These are phyloP conservation scores for Rhinolophus sinicus DNA, from an alignment of 2,113 vertebrate genomes.

Conservation along the genomic window DNA sequence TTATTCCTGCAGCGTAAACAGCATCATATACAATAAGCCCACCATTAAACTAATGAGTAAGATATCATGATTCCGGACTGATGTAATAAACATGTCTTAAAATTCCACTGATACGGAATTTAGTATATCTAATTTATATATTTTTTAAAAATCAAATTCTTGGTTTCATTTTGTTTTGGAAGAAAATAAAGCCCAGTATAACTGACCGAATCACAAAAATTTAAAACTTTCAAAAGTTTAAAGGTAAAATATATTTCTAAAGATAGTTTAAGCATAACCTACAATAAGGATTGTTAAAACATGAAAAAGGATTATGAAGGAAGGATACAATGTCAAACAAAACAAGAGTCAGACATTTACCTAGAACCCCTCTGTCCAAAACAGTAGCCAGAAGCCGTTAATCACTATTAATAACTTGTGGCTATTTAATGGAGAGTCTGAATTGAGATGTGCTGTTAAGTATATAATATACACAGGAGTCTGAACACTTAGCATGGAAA, in stretches of 20 bases:
- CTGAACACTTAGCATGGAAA: neutral
- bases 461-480: neutral
- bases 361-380: neutral
- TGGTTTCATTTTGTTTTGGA: slow-evolving; percentile 28
- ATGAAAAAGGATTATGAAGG: neutral
- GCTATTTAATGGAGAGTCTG: neutral
- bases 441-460: neutral
- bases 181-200: slow-evolving; percentile 12
- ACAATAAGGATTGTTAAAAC: neutral
- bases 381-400: neutral
- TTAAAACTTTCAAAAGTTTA: neutral
- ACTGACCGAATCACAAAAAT: slow-evolving; percentile 9
- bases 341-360: neutral
- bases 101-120: neutral
- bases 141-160: neutral
- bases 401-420: neutral
- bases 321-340: neutral
- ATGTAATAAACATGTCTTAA: neutral
- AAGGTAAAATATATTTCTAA: slow-evolving; percentile 14
- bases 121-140: slow-evolving; percentile 2
- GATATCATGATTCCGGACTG: neutral
- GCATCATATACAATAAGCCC: neutral
- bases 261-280: neutral
- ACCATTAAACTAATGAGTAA: slow-evolving; percentile 21
- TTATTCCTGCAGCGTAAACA: neutral